Evolutionary conservation across 2,797 vertebrate species (phyloP).

Genomic region (Danio jaintianensis): DNA sequence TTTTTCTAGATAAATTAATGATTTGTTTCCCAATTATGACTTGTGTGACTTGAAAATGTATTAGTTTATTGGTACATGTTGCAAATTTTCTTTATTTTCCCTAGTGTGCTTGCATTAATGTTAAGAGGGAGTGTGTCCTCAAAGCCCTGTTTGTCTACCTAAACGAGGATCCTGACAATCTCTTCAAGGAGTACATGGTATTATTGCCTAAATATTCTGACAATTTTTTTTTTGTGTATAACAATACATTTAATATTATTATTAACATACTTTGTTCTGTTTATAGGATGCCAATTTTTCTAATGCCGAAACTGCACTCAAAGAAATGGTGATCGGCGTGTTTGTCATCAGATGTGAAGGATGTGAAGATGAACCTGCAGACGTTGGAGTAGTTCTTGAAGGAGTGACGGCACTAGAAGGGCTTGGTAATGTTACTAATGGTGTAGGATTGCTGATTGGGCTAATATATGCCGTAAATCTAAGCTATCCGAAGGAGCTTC

Average conservation of each 20-base stretch:
- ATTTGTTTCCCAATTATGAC: neutral
- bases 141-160: constrained; percentile 22
- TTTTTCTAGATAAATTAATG: constrained; percentile 29
- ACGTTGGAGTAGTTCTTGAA: constrained; percentile 12
- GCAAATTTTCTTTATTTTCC: constrained; percentile 5
- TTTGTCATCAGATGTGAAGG: neutral
- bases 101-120: constrained; percentile 9
- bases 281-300: neutral
- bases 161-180: no score
- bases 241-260: neutral
- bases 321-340: neutral
- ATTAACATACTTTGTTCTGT: constrained; percentile 8
- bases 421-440: neutral
- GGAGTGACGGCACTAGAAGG: constrained; percentile 13
- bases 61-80: neutral
- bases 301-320: neutral
- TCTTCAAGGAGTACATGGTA: constrained; percentile 19
- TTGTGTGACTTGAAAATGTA: constrained; percentile 9
- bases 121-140: constrained; percentile 1
- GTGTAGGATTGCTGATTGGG: constrained; percentile 32
- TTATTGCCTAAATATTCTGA: constrained; percentile 3
- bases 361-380: neutral
- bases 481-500: neutral
- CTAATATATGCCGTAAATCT: constrained; percentile 36
- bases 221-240: constrained; percentile 5